A percentile compares a stretch with the other conserved stretches of the same genome.
phyloP scores from a whole-genome alignment of 92 coral and sea anemone genomes.

The Ricordea florida region DNA sequence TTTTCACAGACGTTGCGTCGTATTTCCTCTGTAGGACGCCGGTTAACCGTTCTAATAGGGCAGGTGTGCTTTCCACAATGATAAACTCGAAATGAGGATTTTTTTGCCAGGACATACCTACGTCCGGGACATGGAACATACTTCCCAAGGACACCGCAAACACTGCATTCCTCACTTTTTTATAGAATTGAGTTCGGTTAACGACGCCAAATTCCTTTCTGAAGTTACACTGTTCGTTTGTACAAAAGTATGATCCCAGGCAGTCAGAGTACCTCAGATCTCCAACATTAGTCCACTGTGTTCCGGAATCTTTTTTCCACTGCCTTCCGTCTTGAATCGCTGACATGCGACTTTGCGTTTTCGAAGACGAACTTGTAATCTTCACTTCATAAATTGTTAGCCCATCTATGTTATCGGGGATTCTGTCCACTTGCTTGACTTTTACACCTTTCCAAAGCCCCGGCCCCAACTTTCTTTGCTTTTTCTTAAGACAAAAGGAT shows the following conservation, averaged over 20 bases:
- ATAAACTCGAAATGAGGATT: conserved; percentile 1
- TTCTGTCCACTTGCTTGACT: conserved; percentile 13
- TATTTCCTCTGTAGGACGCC: too few species aligned
- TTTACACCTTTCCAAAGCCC: too few species aligned
- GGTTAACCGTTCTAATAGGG: too few species aligned
- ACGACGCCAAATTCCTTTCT: too few species aligned
- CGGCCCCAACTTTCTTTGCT: too few species aligned
- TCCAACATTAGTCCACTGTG: conserved; percentile 9
- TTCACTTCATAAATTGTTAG: background rate
- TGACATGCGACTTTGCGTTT: conserved; percentile 2
- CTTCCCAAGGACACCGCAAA: conserved; percentile 13
- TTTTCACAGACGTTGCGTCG: too few species aligned
- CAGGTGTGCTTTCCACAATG: conserved; percentile 24
- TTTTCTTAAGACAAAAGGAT: too few species aligned
- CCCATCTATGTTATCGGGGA: conserved; percentile 1
- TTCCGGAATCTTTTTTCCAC: conserved; percentile 16
- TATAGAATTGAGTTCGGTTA: conserved; percentile 10
- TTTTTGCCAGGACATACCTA: background rate
- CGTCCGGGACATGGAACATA: conserved; percentile 10
- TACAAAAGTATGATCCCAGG: background rate
- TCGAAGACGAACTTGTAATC: background rate
- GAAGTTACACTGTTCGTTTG: too few species aligned
- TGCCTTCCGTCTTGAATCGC: conserved; percentile 7
- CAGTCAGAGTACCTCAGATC: conserved; percentile 13
- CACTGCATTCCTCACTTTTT: conserved; percentile 7